These are phyloP conservation scores for Cephonodes hylas DNA, from an alignment of 2,888 invertebrate species.

Conservation along the genomic window DNA sequence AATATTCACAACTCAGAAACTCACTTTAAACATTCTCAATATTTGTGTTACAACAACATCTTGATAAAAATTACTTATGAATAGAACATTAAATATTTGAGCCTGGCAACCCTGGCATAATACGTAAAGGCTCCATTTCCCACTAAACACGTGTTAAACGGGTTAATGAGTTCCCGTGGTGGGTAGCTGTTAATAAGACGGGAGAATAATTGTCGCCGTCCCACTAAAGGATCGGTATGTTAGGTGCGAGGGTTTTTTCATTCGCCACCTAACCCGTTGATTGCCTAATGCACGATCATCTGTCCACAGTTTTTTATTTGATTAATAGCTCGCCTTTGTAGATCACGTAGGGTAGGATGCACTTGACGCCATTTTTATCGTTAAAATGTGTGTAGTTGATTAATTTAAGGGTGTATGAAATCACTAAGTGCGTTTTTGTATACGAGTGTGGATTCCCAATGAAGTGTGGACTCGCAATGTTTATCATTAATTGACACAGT, in stretches of 20 bases:
- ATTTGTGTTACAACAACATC: no score
- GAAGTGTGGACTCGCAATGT: no score
- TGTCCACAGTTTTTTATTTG: background rate
- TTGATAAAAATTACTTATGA: no score
- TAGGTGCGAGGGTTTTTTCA: constrained; percentile 8
- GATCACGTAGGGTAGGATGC: background rate
- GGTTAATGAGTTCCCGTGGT: constrained; percentile 57
- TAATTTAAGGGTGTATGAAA: no score
- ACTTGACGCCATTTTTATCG: no score
- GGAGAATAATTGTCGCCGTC: constrained; percentile 47
- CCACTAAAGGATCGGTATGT: background rate
- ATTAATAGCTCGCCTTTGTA: background rate
- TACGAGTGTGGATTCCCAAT: no score
- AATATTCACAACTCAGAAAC: no score
- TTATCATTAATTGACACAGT: no score
- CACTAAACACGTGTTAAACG: constrained; percentile 56
- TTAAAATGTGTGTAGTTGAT: no score
- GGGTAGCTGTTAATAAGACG: constrained; percentile 58
- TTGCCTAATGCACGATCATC: constrained; percentile 12
- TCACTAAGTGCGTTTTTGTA: no score
- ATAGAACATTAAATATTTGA: background rate
- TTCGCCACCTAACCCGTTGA: constrained; percentile 7
- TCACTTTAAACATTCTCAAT: no score
- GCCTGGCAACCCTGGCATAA: background rate
- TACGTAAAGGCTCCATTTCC: constrained; percentile 10